Base-by-base conservation (phyloP, 2,888 invertebrate genomes). In the Halictus ligatus region DNA sequence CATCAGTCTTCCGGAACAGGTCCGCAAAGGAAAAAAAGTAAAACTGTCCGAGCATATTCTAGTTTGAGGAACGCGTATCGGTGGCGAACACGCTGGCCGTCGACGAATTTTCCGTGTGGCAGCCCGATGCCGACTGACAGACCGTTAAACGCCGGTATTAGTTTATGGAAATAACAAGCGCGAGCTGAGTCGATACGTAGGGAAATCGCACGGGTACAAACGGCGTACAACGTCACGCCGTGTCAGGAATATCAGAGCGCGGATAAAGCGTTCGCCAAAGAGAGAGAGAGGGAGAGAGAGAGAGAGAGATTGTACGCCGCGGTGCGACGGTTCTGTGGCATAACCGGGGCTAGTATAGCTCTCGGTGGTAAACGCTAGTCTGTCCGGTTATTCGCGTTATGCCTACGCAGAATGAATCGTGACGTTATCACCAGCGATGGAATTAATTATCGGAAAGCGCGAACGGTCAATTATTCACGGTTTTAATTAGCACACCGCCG, bases 371-470 rank as follows among this genome's bases (percentile, higher is more conserved):
- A 25, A 13, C 25, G 10, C 73, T 15, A 29, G 48, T 1, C 60
- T 75, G 64, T 25, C 29, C 77, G 58, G 21, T 58, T 71, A 71
- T 79, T 80, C 83, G 80, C 83, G 83, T 85, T 85, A 83, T 81
- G 74, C 75, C 83, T 89, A 77, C 79, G 75, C 75, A 69, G 87
- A 88, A 91, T 84, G 88, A 89, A 88, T 89, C 89, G 89, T 79
- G 86, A 91, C 88, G 88, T 92, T 92, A 91, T 89, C 89, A 85
- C 80, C 76, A 75, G 78, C 86, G 91, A 90, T 90, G 88, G 92
- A 91, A 92, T 92, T 91, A 92, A 93, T 93, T 91, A 92, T 91
- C 89, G 90, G 90, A 88, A 89, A 92, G 87, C 89, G 80, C 83
- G 84, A 84, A 72, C 86, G 83, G 89, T 90, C 89, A 92, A 93